phyloP scores from a whole-genome alignment of 2,888 invertebrate species.

The Dolichopus griseipennis region DNA sequence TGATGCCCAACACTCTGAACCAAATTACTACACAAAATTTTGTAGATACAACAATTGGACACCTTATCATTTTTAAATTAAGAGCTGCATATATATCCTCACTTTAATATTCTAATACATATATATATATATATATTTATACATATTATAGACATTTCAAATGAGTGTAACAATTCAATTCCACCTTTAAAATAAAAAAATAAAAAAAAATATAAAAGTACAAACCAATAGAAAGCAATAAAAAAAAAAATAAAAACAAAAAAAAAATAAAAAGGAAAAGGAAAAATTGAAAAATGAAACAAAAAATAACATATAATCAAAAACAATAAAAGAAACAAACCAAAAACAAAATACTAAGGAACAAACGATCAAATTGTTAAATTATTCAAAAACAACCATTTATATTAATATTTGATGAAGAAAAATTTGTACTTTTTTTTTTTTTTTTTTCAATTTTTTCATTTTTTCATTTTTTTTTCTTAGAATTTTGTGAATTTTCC shows the following conservation, averaged over 20 bases:
- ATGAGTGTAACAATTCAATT: background rate
- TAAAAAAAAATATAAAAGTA: background rate
- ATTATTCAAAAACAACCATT: conserved; percentile 3
- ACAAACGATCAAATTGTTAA: conserved; percentile 6
- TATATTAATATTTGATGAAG: conserved; percentile 1
- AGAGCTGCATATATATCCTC: too few relatives aligned
- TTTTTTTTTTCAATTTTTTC: background rate
- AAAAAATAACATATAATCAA: background rate
- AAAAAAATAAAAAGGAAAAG: background rate
- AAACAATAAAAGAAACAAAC: background rate
- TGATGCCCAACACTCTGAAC: too few relatives aligned
- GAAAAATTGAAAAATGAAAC: too few relatives aligned
- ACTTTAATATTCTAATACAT: too few relatives aligned
- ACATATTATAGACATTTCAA: background rate
- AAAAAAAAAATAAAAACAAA: background rate
- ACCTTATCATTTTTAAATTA: too few relatives aligned
- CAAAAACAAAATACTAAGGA: background rate
- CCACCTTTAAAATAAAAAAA: background rate
- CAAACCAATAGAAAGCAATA: background rate
- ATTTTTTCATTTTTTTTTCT: background rate
- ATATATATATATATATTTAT: too few relatives aligned
- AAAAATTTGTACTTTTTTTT: background rate
- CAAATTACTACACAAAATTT: too few relatives aligned
- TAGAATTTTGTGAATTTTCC: background rate
- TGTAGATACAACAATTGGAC: too few relatives aligned